A percentile compares a stretch with the other conserved stretches of the same genome.
These are phyloP conservation scores for Chinchilla lanigera DNA, from an alignment of 2,113 vertebrate species.

Conservation along the genomic window DNA sequence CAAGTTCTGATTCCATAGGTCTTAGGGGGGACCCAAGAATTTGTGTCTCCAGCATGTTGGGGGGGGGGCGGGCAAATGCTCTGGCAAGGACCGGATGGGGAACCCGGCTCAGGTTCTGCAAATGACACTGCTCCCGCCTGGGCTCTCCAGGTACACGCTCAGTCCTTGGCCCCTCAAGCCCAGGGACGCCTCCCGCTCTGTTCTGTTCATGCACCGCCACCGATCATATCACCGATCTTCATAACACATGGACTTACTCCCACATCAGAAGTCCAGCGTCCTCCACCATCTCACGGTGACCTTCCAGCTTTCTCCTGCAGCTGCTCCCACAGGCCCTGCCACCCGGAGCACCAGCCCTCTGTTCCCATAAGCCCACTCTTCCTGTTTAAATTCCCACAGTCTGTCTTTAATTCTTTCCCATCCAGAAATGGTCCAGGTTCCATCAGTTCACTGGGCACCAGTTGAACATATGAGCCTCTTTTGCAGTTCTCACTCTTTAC, in stretches of 20 bases:
- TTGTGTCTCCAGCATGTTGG: not conserved
- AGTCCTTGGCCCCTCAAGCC: not conserved
- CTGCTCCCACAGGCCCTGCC: not conserved
- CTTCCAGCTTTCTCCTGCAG: not conserved
- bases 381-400: not conserved
- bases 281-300: not conserved
- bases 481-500: not conserved
- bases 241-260: not conserved
- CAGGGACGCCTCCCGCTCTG: not conserved
- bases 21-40: not conserved
- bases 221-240: accelerated
- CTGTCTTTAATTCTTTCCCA: not conserved
- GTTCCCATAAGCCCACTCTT: not conserved
- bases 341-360: not conserved
- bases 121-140: not conserved
- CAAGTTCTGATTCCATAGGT: not conserved
- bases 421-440: not conserved
- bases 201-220: not conserved
- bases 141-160: not conserved
- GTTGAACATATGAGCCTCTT: not conserved
- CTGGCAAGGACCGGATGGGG: not conserved
- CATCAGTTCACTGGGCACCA: not conserved
- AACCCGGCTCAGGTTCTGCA: not conserved
- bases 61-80: not conserved
- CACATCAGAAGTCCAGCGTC: not conserved